phyloP scores from a whole-genome alignment of 2,888 invertebrate species.

The Rhagonycha lutea region DNA sequence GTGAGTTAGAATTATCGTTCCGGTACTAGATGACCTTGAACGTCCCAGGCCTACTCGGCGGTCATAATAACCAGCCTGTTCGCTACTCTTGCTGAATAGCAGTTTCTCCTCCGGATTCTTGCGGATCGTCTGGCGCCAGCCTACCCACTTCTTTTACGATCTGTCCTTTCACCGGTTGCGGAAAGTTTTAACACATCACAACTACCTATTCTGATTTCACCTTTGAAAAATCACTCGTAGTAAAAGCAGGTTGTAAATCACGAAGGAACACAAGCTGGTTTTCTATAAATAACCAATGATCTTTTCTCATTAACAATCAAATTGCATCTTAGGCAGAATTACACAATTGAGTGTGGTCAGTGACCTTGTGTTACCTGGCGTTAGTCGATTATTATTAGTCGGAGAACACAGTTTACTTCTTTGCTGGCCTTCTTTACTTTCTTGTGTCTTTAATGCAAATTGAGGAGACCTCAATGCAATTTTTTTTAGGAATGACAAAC shows the following conservation, averaged over 20 bases:
- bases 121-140: slow-evolving; percentile 27
- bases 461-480: not conserved
- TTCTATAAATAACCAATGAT: not conserved
- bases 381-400: not conserved
- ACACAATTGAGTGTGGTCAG: slow-evolving; percentile 24
- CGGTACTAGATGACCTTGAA: slow-evolving; percentile 51
- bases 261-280: not conserved
- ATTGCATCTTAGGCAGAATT: slow-evolving; percentile 1
- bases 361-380: slow-evolving; percentile 30
- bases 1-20: slow-evolving; percentile 39
- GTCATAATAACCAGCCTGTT: slow-evolving; percentile 8
- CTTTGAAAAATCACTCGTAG: not conserved
- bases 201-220: not conserved
- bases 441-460: not conserved
- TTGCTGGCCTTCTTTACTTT: not conserved
- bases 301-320: slow-evolving; percentile 9
- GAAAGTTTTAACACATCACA: not conserved
- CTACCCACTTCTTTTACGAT: slow-evolving; percentile 24
- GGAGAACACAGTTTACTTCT: not conserved
- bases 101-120: slow-evolving; percentile 19
- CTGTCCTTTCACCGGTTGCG: slow-evolving; percentile 11
- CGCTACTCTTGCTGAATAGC: slow-evolving; percentile 19
- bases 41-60: slow-evolving; percentile 48
- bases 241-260: not conserved
- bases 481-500: not conserved